phyloP scores from a whole-genome alignment of 2,113 vertebrate genomes.

The Pelvicachromis taeniatus region DNA sequence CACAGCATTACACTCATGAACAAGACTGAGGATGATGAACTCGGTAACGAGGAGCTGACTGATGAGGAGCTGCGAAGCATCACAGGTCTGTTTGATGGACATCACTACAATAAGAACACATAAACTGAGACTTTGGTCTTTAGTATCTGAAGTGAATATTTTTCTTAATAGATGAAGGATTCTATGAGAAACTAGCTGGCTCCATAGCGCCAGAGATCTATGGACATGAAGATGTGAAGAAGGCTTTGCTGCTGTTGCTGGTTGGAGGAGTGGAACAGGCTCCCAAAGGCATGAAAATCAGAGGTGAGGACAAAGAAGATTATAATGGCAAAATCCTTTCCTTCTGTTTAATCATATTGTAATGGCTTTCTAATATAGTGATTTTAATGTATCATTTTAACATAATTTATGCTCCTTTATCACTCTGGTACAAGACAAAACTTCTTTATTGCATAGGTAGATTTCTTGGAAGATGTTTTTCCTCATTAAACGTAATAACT shows the following conservation, averaged over 20 bases:
- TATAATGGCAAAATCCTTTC: neutral
- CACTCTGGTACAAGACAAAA: neutral
- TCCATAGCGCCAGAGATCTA: conserved; percentile 94
- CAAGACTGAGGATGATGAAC: conserved; percentile 85
- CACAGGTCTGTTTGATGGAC: conserved; percentile 70
- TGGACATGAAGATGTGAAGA: conserved; percentile 93
- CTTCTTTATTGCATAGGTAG: neutral
- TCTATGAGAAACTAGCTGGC: conserved; percentile 86
- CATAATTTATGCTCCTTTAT: neutral
- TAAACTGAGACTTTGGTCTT: neutral
- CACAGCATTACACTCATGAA: conserved; percentile 83
- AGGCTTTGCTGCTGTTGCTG: conserved; percentile 85
- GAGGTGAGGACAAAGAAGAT: conserved; percentile 71
- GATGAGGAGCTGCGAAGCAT: conserved; percentile 84
- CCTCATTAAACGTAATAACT: neutral
- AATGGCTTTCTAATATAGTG: neutral
- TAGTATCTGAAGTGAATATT: neutral
- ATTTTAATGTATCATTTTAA: neutral
- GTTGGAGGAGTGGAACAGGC: conserved; percentile 88
- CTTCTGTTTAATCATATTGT: neutral
- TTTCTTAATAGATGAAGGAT: conserved; percentile 80
- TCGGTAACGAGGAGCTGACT: conserved; percentile 74
- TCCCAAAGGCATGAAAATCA: conserved; percentile 90
- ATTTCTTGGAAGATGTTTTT: neutral
- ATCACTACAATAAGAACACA: too few species aligned